Conservation (phyloP, 2,113 vertebrate genomes). For the Poecilia latipinna region DNA sequence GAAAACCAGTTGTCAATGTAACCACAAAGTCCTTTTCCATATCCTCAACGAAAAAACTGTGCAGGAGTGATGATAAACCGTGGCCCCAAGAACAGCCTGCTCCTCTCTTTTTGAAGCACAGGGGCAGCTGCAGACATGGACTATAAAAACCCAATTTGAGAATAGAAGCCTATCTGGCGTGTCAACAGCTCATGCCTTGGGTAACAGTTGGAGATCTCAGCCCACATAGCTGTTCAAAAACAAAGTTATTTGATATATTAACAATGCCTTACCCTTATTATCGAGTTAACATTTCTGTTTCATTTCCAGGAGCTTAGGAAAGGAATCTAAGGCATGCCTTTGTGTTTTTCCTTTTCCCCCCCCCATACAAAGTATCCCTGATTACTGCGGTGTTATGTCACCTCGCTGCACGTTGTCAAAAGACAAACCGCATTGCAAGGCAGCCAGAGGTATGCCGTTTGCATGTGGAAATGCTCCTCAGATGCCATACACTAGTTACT, state of each 20-base stretch:
- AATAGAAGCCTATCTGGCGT: constrained; percentile 68
- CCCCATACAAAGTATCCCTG: constrained; percentile 74
- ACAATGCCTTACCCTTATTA: constrained; percentile 59
- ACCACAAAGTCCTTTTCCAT: constrained; percentile 56
- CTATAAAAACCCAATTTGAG: constrained; percentile 77
- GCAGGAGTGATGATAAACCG: constrained; percentile 56
- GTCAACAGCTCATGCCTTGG: constrained; percentile 67
- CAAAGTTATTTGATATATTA: constrained; percentile 64
- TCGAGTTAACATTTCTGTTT: constrained; percentile 71
- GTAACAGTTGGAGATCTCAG: constrained; percentile 70
- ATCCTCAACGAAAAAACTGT: constrained; percentile 61
- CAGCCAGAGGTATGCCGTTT: constrained; percentile 56
- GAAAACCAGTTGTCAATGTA: constrained; percentile 11
- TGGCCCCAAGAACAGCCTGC: constrained; percentile 65
- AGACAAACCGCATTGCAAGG: constrained; percentile 65
- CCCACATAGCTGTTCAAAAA: constrained; percentile 57
- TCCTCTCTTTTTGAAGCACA: constrained; percentile 72
- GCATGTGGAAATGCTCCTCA: constrained; percentile 66
- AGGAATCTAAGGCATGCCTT: constrained; percentile 70
- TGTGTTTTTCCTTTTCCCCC: constrained; percentile 49
- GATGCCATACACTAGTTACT: constrained; percentile 48
- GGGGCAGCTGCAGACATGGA: constrained; percentile 78
- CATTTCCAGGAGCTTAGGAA: constrained; percentile 71
- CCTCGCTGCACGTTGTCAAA: constrained; percentile 56
- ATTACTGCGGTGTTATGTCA: constrained; percentile 74